Base-by-base conservation (phyloP, 2,888 invertebrate species). In the Ditylenchus weischeri region DNA sequence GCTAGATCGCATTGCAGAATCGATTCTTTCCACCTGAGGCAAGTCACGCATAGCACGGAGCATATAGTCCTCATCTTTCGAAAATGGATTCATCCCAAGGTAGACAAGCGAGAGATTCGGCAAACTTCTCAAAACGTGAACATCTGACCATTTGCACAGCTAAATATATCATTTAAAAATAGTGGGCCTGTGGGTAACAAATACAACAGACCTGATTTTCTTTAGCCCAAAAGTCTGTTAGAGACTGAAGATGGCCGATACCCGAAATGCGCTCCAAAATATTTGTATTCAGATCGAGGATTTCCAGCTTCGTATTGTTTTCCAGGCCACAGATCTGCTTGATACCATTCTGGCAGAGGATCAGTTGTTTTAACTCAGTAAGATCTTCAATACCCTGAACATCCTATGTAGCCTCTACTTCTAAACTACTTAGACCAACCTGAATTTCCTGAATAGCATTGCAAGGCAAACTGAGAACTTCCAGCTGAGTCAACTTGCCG, bases 301-400 rank as follows among this genome's bases (percentile, higher is more conserved):
- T 71, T 63, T 78, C 76, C 23, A 79, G 71, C 1, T 69, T 69
- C 29, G 65, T 57, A 61, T 75, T 72, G 19, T 70, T 86, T 0
- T 88, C 87, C 73, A 93, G 84, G 70, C 90, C 90, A 83, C 91
- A 90, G 69, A 96, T 83, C 50, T 80, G 83, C 65, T 88, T 87
- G 60, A 96, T 88, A 13, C 92, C 93, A 86, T 96, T 96, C 84
- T 94, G 92, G 0, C 93, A 93, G 71, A 94, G 82, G 84, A 96
- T 96, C 23, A 96, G 84, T 83, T 96, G 91, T 58, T 90, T 90
- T 69, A 96, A 84, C 64, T 90, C 88, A 0, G 84, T 86, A 36
- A 93, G 84, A 77, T 90, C 90, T 86, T 88, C 80, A n/a, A 76
- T 48, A 19, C 43, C 58, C 71, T 70, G 35, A 49, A 69, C 29